These are phyloP conservation scores for Laticauda laticaudata DNA, from an alignment of 2,113 vertebrate species.

Conservation along the genomic window DNA sequence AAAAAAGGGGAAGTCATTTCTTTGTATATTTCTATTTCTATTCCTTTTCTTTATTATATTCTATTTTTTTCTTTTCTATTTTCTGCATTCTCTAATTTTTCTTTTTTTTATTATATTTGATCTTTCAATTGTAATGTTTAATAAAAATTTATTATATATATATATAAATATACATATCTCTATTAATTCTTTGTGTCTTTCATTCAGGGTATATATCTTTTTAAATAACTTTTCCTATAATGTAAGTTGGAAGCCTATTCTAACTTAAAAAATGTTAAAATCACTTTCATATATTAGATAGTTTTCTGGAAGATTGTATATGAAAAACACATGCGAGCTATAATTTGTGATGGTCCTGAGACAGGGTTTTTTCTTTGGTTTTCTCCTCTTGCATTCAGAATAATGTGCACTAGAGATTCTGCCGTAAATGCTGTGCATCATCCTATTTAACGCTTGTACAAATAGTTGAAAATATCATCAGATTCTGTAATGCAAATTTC, in stretches of 20 bases:
- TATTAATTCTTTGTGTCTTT: background rate
- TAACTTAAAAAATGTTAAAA: background rate
- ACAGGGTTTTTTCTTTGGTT: too few species aligned
- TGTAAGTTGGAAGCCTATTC: background rate
- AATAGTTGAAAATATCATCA: background rate
- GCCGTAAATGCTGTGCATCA: background rate
- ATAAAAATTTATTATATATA: background rate
- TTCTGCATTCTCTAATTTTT: background rate
- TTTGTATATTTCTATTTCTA: background rate
- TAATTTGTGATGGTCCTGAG: background rate
- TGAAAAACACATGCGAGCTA: background rate
- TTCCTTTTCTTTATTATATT: background rate
- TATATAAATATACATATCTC: background rate
- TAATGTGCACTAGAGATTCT: background rate
- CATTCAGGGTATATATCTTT: background rate
- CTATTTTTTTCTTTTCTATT: background rate
- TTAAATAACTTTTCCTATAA: background rate
- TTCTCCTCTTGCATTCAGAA: background rate
- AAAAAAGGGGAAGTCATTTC: background rate
- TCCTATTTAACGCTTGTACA: background rate
- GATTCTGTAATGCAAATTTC: background rate
- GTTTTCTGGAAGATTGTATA: background rate
- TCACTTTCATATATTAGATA: background rate
- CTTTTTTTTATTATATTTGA: background rate
- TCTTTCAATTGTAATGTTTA: background rate